Base-by-base conservation (phyloP, 2,888 invertebrate species). In the Macrophya annulata region DNA sequence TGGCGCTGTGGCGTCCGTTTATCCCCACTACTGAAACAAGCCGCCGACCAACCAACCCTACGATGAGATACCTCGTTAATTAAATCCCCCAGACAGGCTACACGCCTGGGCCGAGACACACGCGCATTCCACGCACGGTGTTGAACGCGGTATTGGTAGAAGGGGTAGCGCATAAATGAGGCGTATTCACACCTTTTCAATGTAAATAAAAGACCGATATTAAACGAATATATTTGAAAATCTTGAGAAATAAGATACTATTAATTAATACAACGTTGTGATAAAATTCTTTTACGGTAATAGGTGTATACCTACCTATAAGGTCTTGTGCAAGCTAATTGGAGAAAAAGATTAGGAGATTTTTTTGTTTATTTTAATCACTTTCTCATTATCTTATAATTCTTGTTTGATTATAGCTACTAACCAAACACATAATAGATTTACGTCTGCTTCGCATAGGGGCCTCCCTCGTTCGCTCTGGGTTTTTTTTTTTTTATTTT, bases 1-100 rank as follows among this genome's bases (percentile, higher is more conserved):
- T 65, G 72, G 84, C 55, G 84, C 82, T 43, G 55, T 76, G 65
- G 85, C 85, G 86, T 87, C 88, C 86, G 86, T 85, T 88, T 88
- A 88, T 86, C 81, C 85, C 86, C 86, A 71, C 84, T 86, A 71
- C 76, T 48, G 15, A 68, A 12, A 31, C 37, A 15, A 17, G 5
- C 31, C 15, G 68, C 68, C 31, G 37, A 37, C 72, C 72, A 45
- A 40, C 72, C 72, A 74, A 74, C 72, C 43, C 72, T 45, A 15
- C 72, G 82, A 83, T 45, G 45, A 68, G 82, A 83, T 83, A 83
- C 82, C 82, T 83, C 82, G 82, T 83, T 83, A 83, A 83, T 83
- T 83, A 83, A 83, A 83, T 83, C 82, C 82, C 48, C 65, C 68
- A 65, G 82, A 83, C 82, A 83, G 68, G 82, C 82, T 68, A 83